Conservation (phyloP, 2,113 vertebrate genomes). For the crab-eating macaque (Macaca fascicularis) region DNA sequence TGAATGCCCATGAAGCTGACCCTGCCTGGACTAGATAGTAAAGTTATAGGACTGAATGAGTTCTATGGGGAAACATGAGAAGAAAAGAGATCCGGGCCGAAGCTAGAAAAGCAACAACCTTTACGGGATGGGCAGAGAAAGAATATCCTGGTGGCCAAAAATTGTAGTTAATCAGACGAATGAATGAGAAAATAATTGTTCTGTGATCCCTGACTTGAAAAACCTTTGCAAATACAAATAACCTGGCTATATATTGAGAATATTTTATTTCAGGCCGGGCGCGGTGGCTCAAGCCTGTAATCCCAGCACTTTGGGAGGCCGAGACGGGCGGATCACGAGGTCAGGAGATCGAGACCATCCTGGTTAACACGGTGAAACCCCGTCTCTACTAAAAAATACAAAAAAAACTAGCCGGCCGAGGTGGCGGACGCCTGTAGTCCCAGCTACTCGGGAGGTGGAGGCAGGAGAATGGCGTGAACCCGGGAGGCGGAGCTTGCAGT, state of each 20-base stretch:
- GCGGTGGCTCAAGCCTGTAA: too few species aligned
- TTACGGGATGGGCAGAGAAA: background rate
- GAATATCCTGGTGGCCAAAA: background rate
- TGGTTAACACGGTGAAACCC: too few species aligned
- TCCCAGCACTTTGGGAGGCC: too few species aligned
- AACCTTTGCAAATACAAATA: background rate
- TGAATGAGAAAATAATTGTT: background rate
- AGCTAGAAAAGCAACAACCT: background rate
- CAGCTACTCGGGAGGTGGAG: too few species aligned
- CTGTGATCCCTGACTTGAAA: background rate
- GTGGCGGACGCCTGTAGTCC: too few species aligned
- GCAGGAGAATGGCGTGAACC: too few species aligned
- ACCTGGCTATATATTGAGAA: background rate
- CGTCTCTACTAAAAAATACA: too few species aligned
- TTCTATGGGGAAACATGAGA: background rate
- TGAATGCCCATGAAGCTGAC: background rate
- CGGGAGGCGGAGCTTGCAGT: too few species aligned
- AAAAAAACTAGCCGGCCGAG: too few species aligned
- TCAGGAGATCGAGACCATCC: too few species aligned
- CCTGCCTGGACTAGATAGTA: background rate
- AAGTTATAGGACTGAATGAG: background rate
- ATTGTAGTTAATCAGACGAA: background rate
- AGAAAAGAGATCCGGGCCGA: background rate
- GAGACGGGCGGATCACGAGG: too few species aligned
- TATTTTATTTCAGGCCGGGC: slow-evolving; percentile 42